Base-by-base conservation (phyloP, 2,113 vertebrate genomes). In the Pomatostomus ruficeps region DNA sequence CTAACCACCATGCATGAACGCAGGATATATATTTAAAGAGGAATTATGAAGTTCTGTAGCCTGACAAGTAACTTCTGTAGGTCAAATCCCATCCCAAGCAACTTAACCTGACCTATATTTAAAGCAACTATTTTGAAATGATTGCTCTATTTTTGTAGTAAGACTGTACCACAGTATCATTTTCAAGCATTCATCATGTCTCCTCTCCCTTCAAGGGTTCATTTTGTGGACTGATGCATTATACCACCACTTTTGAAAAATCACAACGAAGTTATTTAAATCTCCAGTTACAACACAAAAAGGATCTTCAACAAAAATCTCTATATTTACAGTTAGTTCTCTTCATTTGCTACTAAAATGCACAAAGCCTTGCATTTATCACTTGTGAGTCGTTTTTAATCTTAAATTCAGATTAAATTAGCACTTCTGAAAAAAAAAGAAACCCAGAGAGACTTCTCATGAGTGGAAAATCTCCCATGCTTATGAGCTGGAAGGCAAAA, bases 321-420 rank as follows among this genome's bases (percentile, higher is more conserved):
- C 18, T 28, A 2, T 42, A 38, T 36, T 88, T 89, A 77, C 26
- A 66, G 26, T 35, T 31, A 29, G 13, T 14, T 78, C 38, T 71
- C 40, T 81, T 63, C 43, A 87, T 42, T 84, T 2, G 5, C 35
- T 76, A 51, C 25, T 59, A 58, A 83, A 72, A 87, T 5, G 3
- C 36, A 59, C 35, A 55, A 18, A 74, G 31, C 48, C 74, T 59
- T 75, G 45, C 15, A 71, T 59, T 59, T 75, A 51, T 85, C n/a
- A 74, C 67, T 94, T 81, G 58, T 75, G 33, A 33, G 21, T 35
- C 6, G 6, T 19, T 71, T 87, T 94, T 92, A 66, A 82, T 93
- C 67, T 91, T 88, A 68, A 81, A 95, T 92, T 94, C 57, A 89
- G 73, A 92, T 72, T 70, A 92, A 92, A 88, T 79, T 86, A 91